Evolutionary conservation across 2,113 vertebrate species (phyloP).

Genomic region (Tetrao urogallus): DNA sequence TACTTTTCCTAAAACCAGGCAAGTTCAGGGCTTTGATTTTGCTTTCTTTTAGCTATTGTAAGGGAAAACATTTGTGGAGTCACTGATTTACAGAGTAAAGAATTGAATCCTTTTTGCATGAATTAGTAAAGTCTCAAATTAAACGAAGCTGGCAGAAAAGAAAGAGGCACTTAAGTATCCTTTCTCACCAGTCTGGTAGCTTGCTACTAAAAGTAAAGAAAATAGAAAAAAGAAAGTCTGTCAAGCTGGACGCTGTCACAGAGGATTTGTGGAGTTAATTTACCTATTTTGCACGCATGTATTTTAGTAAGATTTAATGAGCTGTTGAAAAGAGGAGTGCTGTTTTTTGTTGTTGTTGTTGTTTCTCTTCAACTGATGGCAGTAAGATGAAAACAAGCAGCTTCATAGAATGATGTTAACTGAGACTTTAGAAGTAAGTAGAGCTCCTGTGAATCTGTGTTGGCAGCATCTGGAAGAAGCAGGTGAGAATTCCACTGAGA

Average conservation of each 20-base stretch:
- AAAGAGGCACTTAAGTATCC: neutral
- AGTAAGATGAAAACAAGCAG: slow-evolving; percentile 41
- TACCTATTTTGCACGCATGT: slow-evolving; percentile 24
- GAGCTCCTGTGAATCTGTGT: neutral
- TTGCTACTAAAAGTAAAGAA: neutral
- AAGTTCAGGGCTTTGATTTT: neutral
- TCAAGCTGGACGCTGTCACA: slow-evolving; percentile 23
- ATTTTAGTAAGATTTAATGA: slow-evolving; percentile 62
- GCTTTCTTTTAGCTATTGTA: neutral
- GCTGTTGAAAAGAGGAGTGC: slow-evolving; percentile 54
- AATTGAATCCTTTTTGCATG: neutral
- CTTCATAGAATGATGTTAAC: slow-evolving; percentile 11
- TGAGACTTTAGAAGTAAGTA: slow-evolving; percentile 30
- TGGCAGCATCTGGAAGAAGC: slow-evolving; percentile 56
- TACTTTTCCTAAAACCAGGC: neutral
- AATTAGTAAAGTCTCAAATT: slow-evolving; percentile 10
- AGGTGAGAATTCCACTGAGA: slow-evolving; percentile 53
- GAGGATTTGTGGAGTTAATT: slow-evolving; percentile 37
- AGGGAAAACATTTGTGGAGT: neutral
- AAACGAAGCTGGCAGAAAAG: neutral
- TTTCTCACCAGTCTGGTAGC: neutral
- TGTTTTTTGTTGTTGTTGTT: neutral
- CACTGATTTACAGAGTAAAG: neutral
- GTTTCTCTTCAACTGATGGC: neutral
- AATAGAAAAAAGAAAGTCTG: neutral